A percentile compares a stretch with the other conserved stretches of the same genome.
These are phyloP conservation scores for Cinclus mexicanus DNA, from an alignment of 2,113 vertebrate species.

Conservation along the genomic window DNA sequence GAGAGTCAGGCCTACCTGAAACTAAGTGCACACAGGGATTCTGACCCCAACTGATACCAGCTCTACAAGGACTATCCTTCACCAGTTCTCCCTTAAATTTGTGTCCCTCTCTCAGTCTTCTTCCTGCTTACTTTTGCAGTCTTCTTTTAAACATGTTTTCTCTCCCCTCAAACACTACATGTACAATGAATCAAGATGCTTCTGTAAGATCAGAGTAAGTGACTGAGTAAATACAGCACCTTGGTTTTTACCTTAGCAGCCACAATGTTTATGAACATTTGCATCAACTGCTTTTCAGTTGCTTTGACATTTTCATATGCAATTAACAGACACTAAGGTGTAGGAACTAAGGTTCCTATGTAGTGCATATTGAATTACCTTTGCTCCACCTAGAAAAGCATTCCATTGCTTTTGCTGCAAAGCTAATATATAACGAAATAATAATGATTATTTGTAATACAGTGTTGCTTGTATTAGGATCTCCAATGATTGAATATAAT, in stretches of 20 bases:
- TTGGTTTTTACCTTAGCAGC: not conserved
- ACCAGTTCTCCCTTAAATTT: not conserved
- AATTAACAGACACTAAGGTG: not conserved
- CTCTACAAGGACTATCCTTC: not conserved
- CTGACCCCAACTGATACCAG: not conserved
- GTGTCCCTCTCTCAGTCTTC: not conserved
- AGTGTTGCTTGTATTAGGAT: slow-evolving; percentile 17
- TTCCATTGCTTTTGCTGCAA: not conserved
- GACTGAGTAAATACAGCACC: not conserved
- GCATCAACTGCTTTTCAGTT: not conserved
- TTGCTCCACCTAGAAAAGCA: not conserved
- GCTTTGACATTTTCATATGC: not conserved
- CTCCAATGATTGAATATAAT: slow-evolving; percentile 49
- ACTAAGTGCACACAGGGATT: not conserved
- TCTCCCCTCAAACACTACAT: not conserved
- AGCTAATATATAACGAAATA: slow-evolving; percentile 26
- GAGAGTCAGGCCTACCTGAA: not conserved
- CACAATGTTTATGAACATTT: not conserved
- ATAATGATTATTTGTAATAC: slow-evolving; percentile 53
- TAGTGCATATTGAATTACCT: not conserved
- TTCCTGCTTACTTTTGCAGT: not conserved
- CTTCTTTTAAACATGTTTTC: not conserved
- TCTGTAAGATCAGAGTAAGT: not conserved
- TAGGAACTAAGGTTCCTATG: not conserved
- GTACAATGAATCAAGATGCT: not conserved